Evolutionary conservation across 2,888 invertebrate species (phyloP), one percentile per base, ranked within the genome.

Genomic region (Ernsta delagoae): DNA sequence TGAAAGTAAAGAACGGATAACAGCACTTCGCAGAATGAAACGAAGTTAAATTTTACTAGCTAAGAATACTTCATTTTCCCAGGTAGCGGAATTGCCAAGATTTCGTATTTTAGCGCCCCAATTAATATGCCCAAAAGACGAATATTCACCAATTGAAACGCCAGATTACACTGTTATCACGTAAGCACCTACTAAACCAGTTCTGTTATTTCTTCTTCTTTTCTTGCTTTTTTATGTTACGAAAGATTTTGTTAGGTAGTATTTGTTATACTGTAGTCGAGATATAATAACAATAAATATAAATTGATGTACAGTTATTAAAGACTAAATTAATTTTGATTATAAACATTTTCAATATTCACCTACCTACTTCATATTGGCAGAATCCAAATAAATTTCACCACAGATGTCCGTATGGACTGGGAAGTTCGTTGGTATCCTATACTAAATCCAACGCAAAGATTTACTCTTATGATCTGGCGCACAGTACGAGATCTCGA

Each of bases 41-140:
- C 5, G 8, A 50, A 16, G 16, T 12, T 50, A 0, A 50, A 50
- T 12, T 12, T 12, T 16, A 48, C 16, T 48, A n/a, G 48, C 48
- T 16, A 7, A 48, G 48, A 48, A 48, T 12, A 12, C 48, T 16
- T 3, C 12, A 16, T 48, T 50, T 16, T 64, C n/a, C 0, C 39
- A 65, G 45, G 31, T 16, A 45, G 8, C 64, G 45, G 64, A 64
- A 31, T 12, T 56, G 8, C 56, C 64, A 6, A 64, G 77, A 79
- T 24, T 86, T 66, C 82, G 86, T 0, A 83, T 89, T 45, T 70
- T 87, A 45, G 87, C 87, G 0, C 87, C 89, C 8, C 77, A 85
- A 11, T 85, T 88, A 61, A 75, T 89, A 24, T 89, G 89, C 50
- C 87, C 86, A 1, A 83, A 83, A 70, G 80, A 86, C 70, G 79